These are phyloP conservation scores for Popillia japonica DNA, from an alignment of 1,140 invertebrate genomes.

Conservation along the genomic window DNA sequence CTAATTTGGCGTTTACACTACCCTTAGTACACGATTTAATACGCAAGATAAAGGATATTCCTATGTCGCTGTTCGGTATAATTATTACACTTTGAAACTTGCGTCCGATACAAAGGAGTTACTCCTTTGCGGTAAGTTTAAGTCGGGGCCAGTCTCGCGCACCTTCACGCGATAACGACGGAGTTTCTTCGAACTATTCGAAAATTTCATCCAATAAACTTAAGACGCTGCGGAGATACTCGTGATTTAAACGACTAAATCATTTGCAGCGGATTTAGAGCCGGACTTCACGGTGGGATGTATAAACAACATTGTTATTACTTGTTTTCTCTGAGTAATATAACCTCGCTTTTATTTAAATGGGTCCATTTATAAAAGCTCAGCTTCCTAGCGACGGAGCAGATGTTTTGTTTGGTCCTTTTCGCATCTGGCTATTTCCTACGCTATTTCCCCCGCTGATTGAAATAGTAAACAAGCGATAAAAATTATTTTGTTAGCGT, in stretches of 20 bases:
- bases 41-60: background rate
- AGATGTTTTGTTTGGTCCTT: background rate
- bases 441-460: background rate
- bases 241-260: background rate
- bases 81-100: background rate
- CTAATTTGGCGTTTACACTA: background rate
- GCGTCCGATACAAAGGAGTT: background rate
- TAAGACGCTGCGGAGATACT: background rate
- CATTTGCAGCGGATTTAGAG: background rate
- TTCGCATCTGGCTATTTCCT: background rate
- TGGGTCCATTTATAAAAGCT: background rate
- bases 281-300: background rate
- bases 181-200: background rate
- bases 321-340: background rate
- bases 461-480: background rate
- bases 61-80: background rate
- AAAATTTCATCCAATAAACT: slow-evolving; percentile 1
- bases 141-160: background rate
- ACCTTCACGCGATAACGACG: background rate
- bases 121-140: background rate
- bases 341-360: background rate
- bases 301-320: background rate
- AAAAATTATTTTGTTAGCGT: background rate
- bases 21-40: background rate
- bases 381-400: too few relatives aligned